Base-by-base conservation (phyloP, 2,797 vertebrate species). In the Silurus lanzhouensis region DNA sequence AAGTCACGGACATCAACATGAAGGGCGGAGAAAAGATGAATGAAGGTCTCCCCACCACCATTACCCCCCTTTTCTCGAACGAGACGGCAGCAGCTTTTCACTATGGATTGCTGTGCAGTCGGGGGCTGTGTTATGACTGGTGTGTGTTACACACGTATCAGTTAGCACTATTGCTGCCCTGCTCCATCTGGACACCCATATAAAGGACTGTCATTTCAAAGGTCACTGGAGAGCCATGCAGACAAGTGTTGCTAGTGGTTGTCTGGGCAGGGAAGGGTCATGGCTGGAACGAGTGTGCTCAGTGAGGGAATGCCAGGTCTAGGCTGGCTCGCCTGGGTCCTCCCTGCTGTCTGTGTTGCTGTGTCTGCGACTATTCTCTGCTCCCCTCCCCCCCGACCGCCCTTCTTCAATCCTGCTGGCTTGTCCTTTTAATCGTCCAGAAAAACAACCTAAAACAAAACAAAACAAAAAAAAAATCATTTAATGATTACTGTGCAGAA, bases 121-220 rank as follows among this genome's bases (percentile, higher is more conserved):
- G 87, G 88, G 85, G 81, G 84, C 79, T 88, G 85, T 96, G 94
- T 95, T 96, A 93, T 95, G 94, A 94, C 94, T 95, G 93, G 94
- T 95, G 93, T 95, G 93, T 94, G 92, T 95, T 95, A 95, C 95
- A 94, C 92, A 91, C 93, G 89, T 94, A 92, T 94, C 95, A 93
- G 92, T 94, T 92, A 91, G 91, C 90, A 84, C 92, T 88, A 80
- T 83, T 84, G 81, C 91, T 92, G 88, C 92, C 94, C 90, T 92
- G 88, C 92, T 94, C 93, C 89, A 90, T 85, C 88, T 92, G 93
- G 93, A 94, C 88, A 86, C 92, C 93, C 93, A 92, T 94, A 94
- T 94, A 94, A 94, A 95, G 94, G 91, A 91, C 94, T 95, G 95
- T 94, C 95, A 94, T 93, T 92, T 94, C 89, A 95, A 95, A 95